Conservation (phyloP, 2,797 vertebrate species). For the Triplophysa yarkandensis region DNA sequence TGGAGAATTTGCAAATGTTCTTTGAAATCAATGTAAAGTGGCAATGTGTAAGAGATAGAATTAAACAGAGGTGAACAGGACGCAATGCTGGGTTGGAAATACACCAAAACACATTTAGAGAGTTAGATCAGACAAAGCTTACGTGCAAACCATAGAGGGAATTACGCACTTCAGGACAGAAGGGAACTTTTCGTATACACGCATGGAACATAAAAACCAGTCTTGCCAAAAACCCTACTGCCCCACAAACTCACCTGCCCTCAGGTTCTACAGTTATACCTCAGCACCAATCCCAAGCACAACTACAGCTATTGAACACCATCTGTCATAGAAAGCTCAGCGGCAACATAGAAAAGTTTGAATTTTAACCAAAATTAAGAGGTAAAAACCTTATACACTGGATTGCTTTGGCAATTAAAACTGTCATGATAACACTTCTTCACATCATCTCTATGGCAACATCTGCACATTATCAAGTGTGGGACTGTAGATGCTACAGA, state of each 20-base stretch:
- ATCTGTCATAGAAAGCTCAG: slow-evolving; percentile 4
- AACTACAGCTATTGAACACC: slow-evolving; percentile 25
- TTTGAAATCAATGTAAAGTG: slow-evolving; percentile 31
- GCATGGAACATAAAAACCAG: slow-evolving; percentile 21
- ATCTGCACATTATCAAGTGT: slow-evolving; percentile 53
- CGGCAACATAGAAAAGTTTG: background rate
- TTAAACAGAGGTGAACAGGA: slow-evolving; percentile 9
- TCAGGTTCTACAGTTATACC: slow-evolving; percentile 53
- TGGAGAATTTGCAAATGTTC: slow-evolving; percentile 13
- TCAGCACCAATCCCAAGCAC: slow-evolving; percentile 39
- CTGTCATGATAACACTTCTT: slow-evolving; percentile 48
- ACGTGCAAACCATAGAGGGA: background rate
- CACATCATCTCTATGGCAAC: slow-evolving; percentile 57
- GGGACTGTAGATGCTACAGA: slow-evolving; percentile 24
- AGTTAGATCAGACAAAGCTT: background rate
- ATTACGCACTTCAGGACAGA: background rate
- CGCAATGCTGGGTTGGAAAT: slow-evolving; percentile 27
- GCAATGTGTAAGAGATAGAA: slow-evolving; percentile 14
- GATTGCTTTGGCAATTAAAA: slow-evolving; percentile 52
- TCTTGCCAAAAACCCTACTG: slow-evolving; percentile 43
- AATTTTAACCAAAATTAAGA: slow-evolving; percentile 58
- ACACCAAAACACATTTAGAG: slow-evolving; percentile 1
- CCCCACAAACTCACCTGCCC: slow-evolving; percentile 36
- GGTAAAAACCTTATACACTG: slow-evolving; percentile 55
- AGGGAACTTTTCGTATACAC: slow-evolving; percentile 8